A percentile compares a stretch with the other conserved stretches of the same genome.
These are phyloP conservation scores for Platerodrilus igneus DNA, from an alignment of 2,888 invertebrate genomes.

Conservation along the genomic window DNA sequence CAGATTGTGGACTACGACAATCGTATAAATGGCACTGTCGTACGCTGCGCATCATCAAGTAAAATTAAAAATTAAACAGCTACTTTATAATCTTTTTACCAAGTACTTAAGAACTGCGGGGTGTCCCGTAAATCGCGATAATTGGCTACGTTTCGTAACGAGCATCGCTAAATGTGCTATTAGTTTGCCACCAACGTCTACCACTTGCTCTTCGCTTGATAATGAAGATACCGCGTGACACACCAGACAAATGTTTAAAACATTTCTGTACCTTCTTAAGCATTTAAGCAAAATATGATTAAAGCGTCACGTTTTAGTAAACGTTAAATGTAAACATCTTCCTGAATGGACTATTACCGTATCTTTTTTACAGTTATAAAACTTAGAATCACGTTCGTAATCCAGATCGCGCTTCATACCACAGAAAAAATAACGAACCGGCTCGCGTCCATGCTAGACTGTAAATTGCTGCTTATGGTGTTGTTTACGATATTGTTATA, in stretches of 20 bases:
- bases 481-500: slow-evolving; percentile 42
- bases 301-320: too few relatives aligned
- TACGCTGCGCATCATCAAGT: slow-evolving; percentile 12
- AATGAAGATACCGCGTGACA: slow-evolving; percentile 21
- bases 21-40: too few relatives aligned
- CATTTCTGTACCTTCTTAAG: too few relatives aligned
- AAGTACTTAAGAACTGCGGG: slow-evolving; percentile 25
- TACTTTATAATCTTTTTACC: slow-evolving; percentile 20
- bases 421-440: slow-evolving; percentile 32
- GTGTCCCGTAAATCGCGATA: slow-evolving; percentile 29
- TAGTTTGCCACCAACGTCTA: slow-evolving; percentile 26
- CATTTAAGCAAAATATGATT: too few relatives aligned
- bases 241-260: too few relatives aligned
- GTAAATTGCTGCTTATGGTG: slow-evolving; percentile 33
- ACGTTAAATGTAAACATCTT: too few relatives aligned
- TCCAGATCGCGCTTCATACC: slow-evolving; percentile 25
- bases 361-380: slow-evolving; percentile 14
- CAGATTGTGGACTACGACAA: too few relatives aligned
- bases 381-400: slow-evolving; percentile 22
- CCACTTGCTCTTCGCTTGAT: slow-evolving; percentile 20
- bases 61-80: slow-evolving; percentile 16
- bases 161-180: slow-evolving; percentile 28
- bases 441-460: slow-evolving; percentile 29
- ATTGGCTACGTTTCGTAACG: slow-evolving; percentile 28
- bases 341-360: too few relatives aligned